Percentiles rank a stretch among this genome's conserved stretches.
phyloP scores from a whole-genome alignment of 1,140 invertebrate species.

The Macrocentrus cingulum region DNA sequence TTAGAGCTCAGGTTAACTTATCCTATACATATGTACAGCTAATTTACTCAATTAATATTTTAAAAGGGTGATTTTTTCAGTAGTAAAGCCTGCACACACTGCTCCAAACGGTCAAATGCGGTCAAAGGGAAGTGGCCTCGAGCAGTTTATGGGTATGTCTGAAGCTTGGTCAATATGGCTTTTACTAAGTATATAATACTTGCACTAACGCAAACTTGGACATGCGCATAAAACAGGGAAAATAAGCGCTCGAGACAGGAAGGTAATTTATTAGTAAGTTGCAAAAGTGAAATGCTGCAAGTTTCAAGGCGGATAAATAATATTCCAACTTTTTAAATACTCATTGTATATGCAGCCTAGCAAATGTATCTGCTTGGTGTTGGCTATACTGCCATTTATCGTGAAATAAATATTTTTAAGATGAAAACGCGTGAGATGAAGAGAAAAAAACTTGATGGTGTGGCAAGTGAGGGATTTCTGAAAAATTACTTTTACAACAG shows the following conservation, averaged over 20 bases:
- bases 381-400: neutral
- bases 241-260: conserved; percentile 15
- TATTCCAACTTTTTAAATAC: conserved; percentile 2
- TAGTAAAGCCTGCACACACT: too few species aligned
- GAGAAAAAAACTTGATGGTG: neutral
- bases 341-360: neutral
- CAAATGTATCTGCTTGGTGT: neutral
- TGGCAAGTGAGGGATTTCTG: conserved; percentile 2
- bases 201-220: neutral
- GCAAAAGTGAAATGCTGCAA: conserved; percentile 10
- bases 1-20: too few species aligned
- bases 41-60: too few species aligned
- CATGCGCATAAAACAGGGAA: neutral
- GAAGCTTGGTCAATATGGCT: conserved; percentile 2
- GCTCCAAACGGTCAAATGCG: neutral
- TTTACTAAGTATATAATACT: neutral
- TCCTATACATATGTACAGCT: too few species aligned
- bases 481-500: conserved; percentile 13
- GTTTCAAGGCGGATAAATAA: conserved; percentile 12
- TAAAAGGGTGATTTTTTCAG: too few species aligned
- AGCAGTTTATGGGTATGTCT: conserved; percentile 1
- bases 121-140: conserved; percentile 6
- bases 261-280: conserved; percentile 23
- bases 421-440: neutral
- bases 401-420: neutral